Percentiles rank a stretch among this genome's conserved stretches.
Conservation (phyloP, 2,888 invertebrate species). For the Galerucella pusilla region DNA sequence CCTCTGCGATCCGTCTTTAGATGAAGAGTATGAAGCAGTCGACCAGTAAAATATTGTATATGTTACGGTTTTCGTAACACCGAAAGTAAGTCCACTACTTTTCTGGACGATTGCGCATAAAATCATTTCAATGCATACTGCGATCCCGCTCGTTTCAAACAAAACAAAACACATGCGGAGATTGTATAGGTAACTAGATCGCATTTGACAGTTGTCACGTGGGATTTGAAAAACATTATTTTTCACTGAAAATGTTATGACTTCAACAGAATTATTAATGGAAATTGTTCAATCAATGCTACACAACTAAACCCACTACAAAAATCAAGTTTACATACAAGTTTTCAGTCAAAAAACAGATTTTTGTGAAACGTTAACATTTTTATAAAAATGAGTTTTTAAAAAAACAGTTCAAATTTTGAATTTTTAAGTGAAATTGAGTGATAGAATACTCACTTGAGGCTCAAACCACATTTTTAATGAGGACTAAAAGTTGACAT, state of each 20-base stretch:
- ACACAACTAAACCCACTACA: neutral
- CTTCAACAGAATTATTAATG: conserved; percentile 13
- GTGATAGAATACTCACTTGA: conserved; percentile 59
- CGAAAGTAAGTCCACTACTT: conserved; percentile 44
- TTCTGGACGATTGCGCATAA: conserved; percentile 62
- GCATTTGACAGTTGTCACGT: conserved; percentile 66
- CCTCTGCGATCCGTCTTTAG: conserved; percentile 59
- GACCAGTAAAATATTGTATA: conserved; percentile 37
- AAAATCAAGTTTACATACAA: neutral
- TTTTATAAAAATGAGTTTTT: neutral
- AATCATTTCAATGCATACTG: conserved; percentile 66
- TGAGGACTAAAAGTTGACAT: conserved; percentile 61
- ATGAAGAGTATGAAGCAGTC: conserved; percentile 58
- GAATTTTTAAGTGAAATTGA: neutral
- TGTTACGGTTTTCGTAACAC: conserved; percentile 7
- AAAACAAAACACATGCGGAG: conserved; percentile 67
- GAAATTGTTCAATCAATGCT: neutral
- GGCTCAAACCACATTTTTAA: conserved; percentile 66
- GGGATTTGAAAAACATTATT: conserved; percentile 53
- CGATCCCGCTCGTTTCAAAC: conserved; percentile 66
- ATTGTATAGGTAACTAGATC: conserved; percentile 65
- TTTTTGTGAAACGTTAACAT: conserved; percentile 7
- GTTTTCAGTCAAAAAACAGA: neutral
- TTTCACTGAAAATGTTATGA: conserved; percentile 53
- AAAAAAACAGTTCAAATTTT: neutral